A percentile compares a stretch with the other conserved stretches of the same genome.
phyloP scores from a whole-genome alignment of 2,797 vertebrate species.

The Neosalanx taihuensis region DNA sequence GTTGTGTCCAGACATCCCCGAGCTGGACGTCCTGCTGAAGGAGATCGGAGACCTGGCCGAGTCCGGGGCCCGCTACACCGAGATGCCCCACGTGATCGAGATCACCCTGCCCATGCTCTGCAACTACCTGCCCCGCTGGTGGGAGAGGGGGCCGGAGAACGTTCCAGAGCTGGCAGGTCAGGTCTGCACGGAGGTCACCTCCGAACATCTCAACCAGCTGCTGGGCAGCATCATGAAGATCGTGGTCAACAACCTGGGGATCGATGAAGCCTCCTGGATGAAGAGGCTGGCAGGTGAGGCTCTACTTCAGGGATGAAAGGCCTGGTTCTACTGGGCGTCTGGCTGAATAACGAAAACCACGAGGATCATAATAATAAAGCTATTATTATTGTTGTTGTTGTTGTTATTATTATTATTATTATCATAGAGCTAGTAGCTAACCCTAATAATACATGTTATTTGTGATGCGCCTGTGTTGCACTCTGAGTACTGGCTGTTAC shows the following conservation, averaged over 20 bases:
- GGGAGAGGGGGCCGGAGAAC: constrained; percentile 85
- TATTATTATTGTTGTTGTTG: too few relatives aligned
- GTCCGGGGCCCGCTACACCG: constrained; percentile 92
- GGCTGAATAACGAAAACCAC: too few relatives aligned
- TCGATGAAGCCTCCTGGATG: constrained; percentile 97
- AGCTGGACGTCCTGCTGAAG: constrained; percentile 81
- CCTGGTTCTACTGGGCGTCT: too few relatives aligned
- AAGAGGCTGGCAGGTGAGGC: constrained; percentile 88
- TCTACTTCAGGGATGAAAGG: background rate
- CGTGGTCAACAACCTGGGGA: constrained; percentile 95
- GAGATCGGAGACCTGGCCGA: constrained; percentile 90
- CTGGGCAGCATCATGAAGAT: constrained; percentile 94
- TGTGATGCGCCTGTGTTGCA: background rate
- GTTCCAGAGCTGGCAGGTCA: constrained; percentile 72
- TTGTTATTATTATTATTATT: too few relatives aligned
- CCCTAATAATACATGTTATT: background rate
- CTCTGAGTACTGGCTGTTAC: background rate
- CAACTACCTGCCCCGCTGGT: constrained; percentile 94
- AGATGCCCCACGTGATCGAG: constrained; percentile 97
- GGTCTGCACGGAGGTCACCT: constrained; percentile 84
- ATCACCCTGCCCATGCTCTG: constrained; percentile 95
- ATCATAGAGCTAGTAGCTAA: too few relatives aligned
- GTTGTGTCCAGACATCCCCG: constrained; percentile 89
- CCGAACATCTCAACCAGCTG: constrained; percentile 89
- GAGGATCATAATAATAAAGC: too few relatives aligned